These are phyloP conservation scores for Apteryx mantelli DNA, from an alignment of 2,113 vertebrate genomes.

Conservation along the genomic window DNA sequence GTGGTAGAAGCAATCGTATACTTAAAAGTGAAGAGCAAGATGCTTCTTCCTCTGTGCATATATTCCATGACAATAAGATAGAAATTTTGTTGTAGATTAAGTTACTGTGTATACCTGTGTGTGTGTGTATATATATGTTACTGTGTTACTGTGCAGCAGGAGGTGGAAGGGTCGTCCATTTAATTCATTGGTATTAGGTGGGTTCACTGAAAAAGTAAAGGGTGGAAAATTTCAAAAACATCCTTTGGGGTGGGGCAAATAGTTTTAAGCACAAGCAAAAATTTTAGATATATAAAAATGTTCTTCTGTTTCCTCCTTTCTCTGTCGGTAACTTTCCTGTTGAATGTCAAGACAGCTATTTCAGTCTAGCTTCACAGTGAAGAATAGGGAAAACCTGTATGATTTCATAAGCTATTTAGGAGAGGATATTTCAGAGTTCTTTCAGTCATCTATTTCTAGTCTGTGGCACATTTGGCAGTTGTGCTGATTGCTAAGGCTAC, in stretches of 20 bases:
- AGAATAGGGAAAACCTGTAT: neutral
- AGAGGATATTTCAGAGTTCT: neutral
- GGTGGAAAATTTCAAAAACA: neutral
- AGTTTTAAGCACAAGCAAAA: neutral
- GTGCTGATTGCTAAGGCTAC: neutral
- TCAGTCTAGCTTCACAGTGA: neutral
- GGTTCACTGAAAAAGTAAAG: neutral
- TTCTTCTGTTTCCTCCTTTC: rapidly evolving
- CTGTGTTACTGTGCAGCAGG: neutral
- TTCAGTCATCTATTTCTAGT: neutral
- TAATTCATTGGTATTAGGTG: neutral
- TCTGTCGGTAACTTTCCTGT: neutral
- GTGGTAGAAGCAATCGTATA: neutral
- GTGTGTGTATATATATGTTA: too few species aligned
- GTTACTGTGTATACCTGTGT: too few species aligned
- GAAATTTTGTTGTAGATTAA: too few species aligned
- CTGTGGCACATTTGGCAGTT: neutral
- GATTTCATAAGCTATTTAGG: neutral
- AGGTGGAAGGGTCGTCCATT: neutral
- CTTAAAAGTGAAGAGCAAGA: neutral
- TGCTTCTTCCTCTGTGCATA: neutral
- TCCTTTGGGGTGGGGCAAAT: rapidly evolving
- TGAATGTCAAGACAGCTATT: neutral
- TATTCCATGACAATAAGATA: neutral
- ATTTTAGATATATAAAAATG: neutral